phyloP scores from a whole-genome alignment of 2,797 vertebrate genomes.

The Pseudomugil gertrudae region DNA sequence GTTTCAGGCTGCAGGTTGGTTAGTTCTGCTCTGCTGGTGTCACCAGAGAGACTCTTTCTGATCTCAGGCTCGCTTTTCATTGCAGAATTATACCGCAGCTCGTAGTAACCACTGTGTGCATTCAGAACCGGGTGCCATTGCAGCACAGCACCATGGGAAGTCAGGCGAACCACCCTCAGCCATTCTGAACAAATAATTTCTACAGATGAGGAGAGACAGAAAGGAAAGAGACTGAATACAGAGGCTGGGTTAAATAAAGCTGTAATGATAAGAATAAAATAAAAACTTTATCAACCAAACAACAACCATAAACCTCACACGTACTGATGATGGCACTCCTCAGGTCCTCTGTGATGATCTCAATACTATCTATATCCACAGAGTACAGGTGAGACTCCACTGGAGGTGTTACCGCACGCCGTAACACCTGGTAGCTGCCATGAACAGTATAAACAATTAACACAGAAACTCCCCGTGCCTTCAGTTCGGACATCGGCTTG shows the following conservation, averaged over 20 bases:
- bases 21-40: constrained; percentile 56
- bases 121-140: constrained; percentile 74
- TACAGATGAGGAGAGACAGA: constrained; percentile 27
- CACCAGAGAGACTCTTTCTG: constrained; percentile 37
- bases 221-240: too few relatives aligned
- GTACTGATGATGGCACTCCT: constrained; percentile 86
- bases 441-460: constrained; percentile 87
- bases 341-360: constrained; percentile 86
- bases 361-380: constrained; percentile 88
- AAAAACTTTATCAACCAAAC: background rate
- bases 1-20: constrained; percentile 69
- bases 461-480: constrained; percentile 83
- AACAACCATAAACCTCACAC: constrained; percentile 17
- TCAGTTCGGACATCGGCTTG: constrained; percentile 82
- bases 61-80: background rate
- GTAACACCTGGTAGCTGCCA: constrained; percentile 83
- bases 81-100: constrained; percentile 54
- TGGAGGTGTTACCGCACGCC: constrained; percentile 84
- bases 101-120: constrained; percentile 51
- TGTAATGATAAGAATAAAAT: too few relatives aligned
- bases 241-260: too few relatives aligned
- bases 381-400: constrained; percentile 84
- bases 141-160: constrained; percentile 71
- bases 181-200: constrained; percentile 65
- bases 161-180: constrained; percentile 64